phyloP scores from a whole-genome alignment of 2,888 invertebrate genomes.

The Tipula unca region DNA sequence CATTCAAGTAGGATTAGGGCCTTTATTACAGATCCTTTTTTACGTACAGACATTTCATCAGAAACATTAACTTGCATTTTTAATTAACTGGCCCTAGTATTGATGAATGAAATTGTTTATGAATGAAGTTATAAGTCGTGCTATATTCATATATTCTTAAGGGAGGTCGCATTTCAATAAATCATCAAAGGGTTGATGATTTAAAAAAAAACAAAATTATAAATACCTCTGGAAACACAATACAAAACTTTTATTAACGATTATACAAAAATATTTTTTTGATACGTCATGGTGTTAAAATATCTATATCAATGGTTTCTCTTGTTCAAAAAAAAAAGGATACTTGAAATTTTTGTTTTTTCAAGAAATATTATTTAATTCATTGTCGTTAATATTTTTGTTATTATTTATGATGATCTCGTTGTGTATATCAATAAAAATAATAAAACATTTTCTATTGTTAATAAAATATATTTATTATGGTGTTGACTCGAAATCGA shows the following conservation, averaged over 20 bases:
- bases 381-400: not conserved
- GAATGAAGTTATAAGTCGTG: not conserved
- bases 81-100: not conserved
- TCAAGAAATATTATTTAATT: not conserved
- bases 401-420: not conserved
- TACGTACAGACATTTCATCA: not conserved
- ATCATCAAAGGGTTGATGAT: not conserved
- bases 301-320: not conserved
- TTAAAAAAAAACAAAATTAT: not conserved
- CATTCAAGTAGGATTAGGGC: not conserved
- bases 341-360: not conserved
- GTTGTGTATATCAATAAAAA: not conserved
- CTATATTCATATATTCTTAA: not conserved
- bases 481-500: not conserved
- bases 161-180: not conserved
- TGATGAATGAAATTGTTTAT: not conserved
- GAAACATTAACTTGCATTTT: constrained; percentile 2
- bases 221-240: not conserved
- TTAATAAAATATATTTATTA: not conserved
- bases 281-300: constrained; percentile 8
- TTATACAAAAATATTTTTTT: not conserved
- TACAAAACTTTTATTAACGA: not conserved
- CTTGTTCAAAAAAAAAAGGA: not conserved
- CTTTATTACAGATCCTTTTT: not conserved
- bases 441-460: not conserved